Percentiles rank a stretch among this genome's conserved stretches.
Conservation (phyloP, 2,113 vertebrate genomes). For the Phalacrocorax carbo region DNA sequence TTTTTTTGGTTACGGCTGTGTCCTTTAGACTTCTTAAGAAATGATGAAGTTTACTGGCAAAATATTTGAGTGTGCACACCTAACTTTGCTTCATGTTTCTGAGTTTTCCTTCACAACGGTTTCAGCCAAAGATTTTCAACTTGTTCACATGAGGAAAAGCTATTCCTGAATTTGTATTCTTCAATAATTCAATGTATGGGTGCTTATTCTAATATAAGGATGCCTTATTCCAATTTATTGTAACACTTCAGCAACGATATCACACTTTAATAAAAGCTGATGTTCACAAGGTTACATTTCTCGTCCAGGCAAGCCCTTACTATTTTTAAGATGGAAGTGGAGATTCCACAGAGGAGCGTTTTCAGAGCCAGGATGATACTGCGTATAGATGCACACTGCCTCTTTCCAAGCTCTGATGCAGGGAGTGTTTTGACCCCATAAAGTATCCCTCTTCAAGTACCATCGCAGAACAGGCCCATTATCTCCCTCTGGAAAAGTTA, state of each 20-base stretch:
- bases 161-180: neutral
- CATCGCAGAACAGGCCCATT: neutral
- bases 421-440: neutral
- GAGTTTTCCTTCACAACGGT: neutral
- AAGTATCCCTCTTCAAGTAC: neutral
- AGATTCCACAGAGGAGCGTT: neutral
- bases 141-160: neutral
- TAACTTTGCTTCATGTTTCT: neutral
- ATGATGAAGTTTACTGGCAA: neutral
- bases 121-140: neutral
- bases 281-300: neutral
- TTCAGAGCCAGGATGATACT: neutral
- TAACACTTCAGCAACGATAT: neutral
- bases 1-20: neutral
- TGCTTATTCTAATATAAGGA: neutral
- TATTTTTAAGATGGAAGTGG: neutral
- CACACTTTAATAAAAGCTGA: neutral
- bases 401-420: neutral
- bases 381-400: accelerated
- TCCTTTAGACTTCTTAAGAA: neutral
- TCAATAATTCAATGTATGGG: neutral
- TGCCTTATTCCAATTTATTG: neutral
- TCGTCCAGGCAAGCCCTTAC: neutral
- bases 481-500: neutral
- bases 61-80: neutral